Base-by-base conservation (phyloP, 2,113 vertebrate genomes). In the Halichoeres trimaculatus region DNA sequence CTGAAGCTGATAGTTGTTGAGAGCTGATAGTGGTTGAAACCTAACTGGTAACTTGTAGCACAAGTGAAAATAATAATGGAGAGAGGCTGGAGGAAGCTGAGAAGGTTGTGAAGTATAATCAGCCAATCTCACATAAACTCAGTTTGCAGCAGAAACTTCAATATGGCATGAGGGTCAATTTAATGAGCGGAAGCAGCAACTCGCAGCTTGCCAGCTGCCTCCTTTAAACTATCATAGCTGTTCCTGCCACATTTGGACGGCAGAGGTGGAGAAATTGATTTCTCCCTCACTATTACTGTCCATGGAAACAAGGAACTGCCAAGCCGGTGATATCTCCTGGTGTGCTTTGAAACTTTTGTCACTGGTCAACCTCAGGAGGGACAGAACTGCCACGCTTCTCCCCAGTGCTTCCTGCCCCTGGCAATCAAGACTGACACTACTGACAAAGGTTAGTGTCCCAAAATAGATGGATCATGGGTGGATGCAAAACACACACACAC, bases 131-230 rank as follows among this genome's bases (percentile, higher is more conserved):
- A 41, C 34, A 55, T 77, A 81, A 87, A 83, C 74, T 85, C 35
- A 62, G 74, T 68, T 70, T 73, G 73, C 59, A 83, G 57, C 57
- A 56, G 57, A 64, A 80, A 79, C 68, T 74, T 86, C 71, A 66
- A 74, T 81, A 63, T 86, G 73, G 80, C 80, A 85, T 75, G 68
- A 80, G 85, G 85, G 84, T 82, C 85, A 84, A 69, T 89, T 90
- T 92, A 93, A 92, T 92, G 88, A 92, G 91, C 78, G 83, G 72
- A 85, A 64, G 70, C 81, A 78, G 59, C 67, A 58, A 76, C 66
- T 74, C 6, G 24, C 80, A 72, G 78, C 73, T 81, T 83, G 62
- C 90, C 90, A 92, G 78, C 90, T 82, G 86, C 80, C 80, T 90
- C 85, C 85, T 90, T 84, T 81, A 90, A 85, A 74, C 66, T 41